Base-by-base conservation (phyloP, 2,797 vertebrate genomes). In the Takifugu ocellatus region DNA sequence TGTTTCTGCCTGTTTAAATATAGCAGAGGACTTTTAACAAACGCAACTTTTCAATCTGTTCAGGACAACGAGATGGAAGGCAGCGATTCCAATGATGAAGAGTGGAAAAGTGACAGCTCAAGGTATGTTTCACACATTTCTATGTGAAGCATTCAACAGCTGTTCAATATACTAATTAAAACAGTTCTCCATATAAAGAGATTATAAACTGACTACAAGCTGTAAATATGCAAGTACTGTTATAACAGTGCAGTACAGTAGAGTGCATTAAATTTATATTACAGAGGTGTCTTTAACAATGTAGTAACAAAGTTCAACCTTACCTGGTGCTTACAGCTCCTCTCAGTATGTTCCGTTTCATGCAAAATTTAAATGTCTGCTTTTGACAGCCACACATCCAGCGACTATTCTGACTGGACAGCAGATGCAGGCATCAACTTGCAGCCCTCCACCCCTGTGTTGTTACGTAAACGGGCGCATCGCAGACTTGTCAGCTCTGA, bases 331-430 rank as follows among this genome's bases (percentile, higher is more conserved):
- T 21, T 21, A 31, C 29, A 31, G 29, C 29, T 31, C 9, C 29
- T 39, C 43, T 42, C 43, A n/a, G 2, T 16, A 0, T 1, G 5
- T 11, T 11, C 29, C 11, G 3, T 57, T 59, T 51, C 2, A 25
- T 16, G 0, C 25, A 8, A 53, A 26, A 1, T 57, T 46, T 64
- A 44, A 29, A n/a, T 15, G 6, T 25, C 2, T 68, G 48, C 50
- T 73, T 66, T 26, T 70, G 14, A 56, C 79, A 98, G 95, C 48
- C 93, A 94, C 62, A 93, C 94, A 0, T 97, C 94, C 25, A 96
- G 95, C 26, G 91, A 94, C 29, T 95, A 94, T 43, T 99, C 97
- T 0, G 97, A 99, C 75, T 99, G 97, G 97, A 99, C 93, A 0
- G 94, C 95, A 1, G 95, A 98, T 0, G 93, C 94, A 1, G 96